Base-by-base conservation (phyloP, 2,797 vertebrate genomes). In the Coccyzus lansbergi region DNA sequence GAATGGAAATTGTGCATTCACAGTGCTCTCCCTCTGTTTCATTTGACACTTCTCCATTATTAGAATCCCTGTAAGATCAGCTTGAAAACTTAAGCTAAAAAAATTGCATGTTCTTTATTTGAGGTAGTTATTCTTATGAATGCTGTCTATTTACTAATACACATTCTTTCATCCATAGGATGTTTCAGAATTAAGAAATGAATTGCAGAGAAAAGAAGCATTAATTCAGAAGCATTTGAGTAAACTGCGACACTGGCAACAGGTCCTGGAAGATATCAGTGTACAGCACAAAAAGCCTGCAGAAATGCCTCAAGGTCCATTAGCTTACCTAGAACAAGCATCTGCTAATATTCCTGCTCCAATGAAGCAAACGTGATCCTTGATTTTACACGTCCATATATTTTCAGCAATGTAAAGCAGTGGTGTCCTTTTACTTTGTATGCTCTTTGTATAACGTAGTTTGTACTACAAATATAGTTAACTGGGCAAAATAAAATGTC, bases 241-340 rank as follows among this genome's bases (percentile, higher is more conserved):
- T 25, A 99, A 99, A 96, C 97, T 99, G 67, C 98, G 99, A 74
- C 98, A 99, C 60, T 99, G 99, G 99, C 99, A 99, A 58, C 99
- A 99, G 92, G 99, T 99, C 65, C 97, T 99, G 28, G 99, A 99
- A 88, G 99, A 99, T 79, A 98, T 99, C 79, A 99, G 97, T 5
- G 95, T 98, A 20, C 99, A 99, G 95, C 99, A 99, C 90, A 99
- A 98, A 59, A 99, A 99, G 86, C 98, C 99, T 26, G 93, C 98
- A 2, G 99, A 99, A 72, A 96, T 99, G 36, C 98, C 99, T 5
- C 99, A 99, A 12, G 99, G 99, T 70, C 99, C 99, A 0, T 92
- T 99, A 76, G 98, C 98, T 53, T 99, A 98, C 94, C 97, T 99
- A 19, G 99, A 99, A 88, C 99, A 99, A 97, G 99, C 99, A 3